phyloP scores from a whole-genome alignment of 2,113 vertebrate genomes.

The Misgurnus anguillicaudatus region DNA sequence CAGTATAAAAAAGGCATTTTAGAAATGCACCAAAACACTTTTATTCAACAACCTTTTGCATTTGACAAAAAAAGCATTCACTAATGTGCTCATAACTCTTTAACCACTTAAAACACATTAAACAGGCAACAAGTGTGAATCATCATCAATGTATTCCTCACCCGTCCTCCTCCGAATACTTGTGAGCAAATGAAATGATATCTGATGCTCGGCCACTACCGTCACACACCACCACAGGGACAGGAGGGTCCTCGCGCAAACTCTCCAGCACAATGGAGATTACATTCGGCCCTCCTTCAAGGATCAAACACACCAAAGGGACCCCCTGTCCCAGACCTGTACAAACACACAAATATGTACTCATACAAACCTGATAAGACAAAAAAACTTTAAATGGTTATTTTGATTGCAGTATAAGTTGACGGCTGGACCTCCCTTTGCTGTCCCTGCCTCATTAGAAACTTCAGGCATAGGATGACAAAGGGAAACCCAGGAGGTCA shows the following conservation, averaged over 20 bases:
- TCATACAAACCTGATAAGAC: background rate
- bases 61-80: no score
- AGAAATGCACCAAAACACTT: no score
- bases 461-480: slow-evolving; percentile 99
- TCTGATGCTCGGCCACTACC: slow-evolving; percentile 92
- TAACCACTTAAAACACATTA: background rate
- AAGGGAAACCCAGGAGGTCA: slow-evolving; percentile 97
- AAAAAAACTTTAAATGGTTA: background rate
- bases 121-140: background rate
- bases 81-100: no score
- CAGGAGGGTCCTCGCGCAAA: slow-evolving; percentile 88
- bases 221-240: slow-evolving; percentile 94
- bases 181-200: slow-evolving; percentile 94
- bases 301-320: slow-evolving; percentile 92
- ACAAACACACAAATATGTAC: slow-evolving; percentile 44
- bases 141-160: slow-evolving; percentile 64
- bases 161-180: slow-evolving; percentile 92
- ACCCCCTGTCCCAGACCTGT: slow-evolving; percentile 93
- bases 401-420: slow-evolving; percentile 59
- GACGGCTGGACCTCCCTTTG: slow-evolving; percentile 96
- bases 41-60: no score
- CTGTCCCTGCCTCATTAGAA: slow-evolving; percentile 89
- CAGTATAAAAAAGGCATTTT: background rate
- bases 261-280: slow-evolving; percentile 91
- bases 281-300: slow-evolving; percentile 94